A percentile compares a stretch with the other conserved stretches of the same genome.
Evolutionary conservation across 2,888 invertebrate species (phyloP).

Genomic region (Drepana falcataria): DNA sequence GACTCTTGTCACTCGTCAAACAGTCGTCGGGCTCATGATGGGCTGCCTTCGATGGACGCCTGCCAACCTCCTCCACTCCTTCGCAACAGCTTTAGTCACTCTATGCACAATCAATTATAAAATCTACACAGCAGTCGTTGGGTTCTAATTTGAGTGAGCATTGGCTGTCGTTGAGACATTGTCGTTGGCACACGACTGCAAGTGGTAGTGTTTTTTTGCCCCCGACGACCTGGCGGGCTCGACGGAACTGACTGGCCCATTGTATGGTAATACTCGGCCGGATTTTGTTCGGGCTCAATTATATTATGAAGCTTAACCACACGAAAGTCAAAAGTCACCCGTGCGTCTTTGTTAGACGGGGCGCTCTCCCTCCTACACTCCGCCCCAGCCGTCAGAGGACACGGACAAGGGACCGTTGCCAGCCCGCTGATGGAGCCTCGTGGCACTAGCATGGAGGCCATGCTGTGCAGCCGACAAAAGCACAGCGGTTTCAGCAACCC

Average conservation of each 20-base stretch:
- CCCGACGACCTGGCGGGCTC: constrained; percentile 72
- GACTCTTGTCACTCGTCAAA: constrained; percentile 73
- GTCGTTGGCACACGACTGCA: constrained; percentile 26
- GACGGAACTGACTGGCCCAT: constrained; percentile 73
- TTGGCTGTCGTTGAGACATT: constrained; percentile 22
- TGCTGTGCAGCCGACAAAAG: too few relatives aligned
- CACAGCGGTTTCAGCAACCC: too few relatives aligned
- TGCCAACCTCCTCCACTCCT: constrained; percentile 53
- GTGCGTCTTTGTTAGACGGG: constrained; percentile 48
- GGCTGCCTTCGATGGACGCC: constrained; percentile 72
- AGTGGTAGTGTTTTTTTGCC: constrained; percentile 76
- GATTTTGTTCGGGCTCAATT: constrained; percentile 77
- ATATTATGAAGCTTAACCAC: constrained; percentile 76
- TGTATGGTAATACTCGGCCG: constrained; percentile 76
- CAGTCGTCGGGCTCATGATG: constrained; percentile 71
- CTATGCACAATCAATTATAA: constrained; percentile 13
- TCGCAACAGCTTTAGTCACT: constrained; percentile 9
- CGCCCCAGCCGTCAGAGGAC: neutral
- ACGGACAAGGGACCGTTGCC: neutral
- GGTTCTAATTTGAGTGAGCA: constrained; percentile 15
- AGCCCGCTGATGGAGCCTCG: neutral
- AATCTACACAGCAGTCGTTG: constrained; percentile 16
- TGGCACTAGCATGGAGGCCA: neutral
- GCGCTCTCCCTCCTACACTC: constrained; percentile 23
- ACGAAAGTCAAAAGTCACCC: constrained; percentile 76